Base-by-base conservation (phyloP, 2,888 invertebrate species). In the Drosophila nr. perissopoda region DNA sequence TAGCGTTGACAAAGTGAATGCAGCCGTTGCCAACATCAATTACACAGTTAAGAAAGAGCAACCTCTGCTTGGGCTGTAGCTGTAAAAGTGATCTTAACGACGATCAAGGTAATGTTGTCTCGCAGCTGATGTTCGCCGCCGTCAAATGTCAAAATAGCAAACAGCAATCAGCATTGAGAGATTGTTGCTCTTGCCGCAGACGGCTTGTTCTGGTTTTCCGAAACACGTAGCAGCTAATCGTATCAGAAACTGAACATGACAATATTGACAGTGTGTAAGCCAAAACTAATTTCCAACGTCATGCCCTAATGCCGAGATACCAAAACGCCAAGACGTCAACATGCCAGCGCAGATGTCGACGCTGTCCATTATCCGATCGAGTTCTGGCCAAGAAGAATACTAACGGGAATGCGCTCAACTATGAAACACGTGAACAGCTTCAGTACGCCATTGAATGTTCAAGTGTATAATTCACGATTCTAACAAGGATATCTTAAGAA, bases 111-210 rank as follows among this genome's bases (percentile, higher is more conserved):
- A 78, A 89, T 59, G 60, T 57, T 57, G 53, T 48, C 54, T 65
- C 36, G 49, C 31, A 51, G 40, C 64, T 73, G 61, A 45, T 65
- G 65, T 58, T 69, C 58, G 66, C 52, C 67, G 65, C 52, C 80
- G 59, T 56, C 76, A 84, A 84, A 84, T 84, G 83, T 87, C 89
- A 85, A 80, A 82, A 70, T 57, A 77, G 62, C 77, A 83, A 60
- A n/a, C 38, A 68, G 62, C 73, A 85, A 63, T 16, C 45, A 69
- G 31, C 53, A 62, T 59, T 64, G 60, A 73, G 54, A 45, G 21
- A 33, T 21, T 36, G 54, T 63, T 59, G 27, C 40, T 62, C 18
- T 21, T 52, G 57, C 38, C 27, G 48, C 60, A 5, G 52, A 31
- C 56, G 56, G 51, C 53, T 48, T 67, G 66, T 70, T 69, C 64